phyloP scores from a whole-genome alignment of 2,113 vertebrate species.

The Bothrops jararaca region DNA sequence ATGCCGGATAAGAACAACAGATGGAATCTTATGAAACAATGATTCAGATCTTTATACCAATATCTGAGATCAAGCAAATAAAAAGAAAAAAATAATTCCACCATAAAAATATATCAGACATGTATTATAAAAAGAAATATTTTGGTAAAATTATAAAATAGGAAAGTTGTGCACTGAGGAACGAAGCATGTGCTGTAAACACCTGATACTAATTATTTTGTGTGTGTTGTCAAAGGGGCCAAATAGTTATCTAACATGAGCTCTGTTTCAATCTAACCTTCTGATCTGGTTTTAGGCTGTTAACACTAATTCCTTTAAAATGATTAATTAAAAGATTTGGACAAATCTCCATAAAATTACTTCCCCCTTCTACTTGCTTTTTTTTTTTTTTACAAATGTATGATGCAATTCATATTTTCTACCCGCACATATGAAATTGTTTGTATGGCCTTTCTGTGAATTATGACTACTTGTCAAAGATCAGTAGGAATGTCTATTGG shows the following conservation, averaged over 20 bases:
- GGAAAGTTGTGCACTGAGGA: slow-evolving; percentile 45
- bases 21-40: background rate
- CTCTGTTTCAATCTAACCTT: background rate
- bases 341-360: background rate
- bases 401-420: background rate
- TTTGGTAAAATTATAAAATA: slow-evolving; percentile 1
- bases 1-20: background rate
- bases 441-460: background rate
- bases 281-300: background rate
- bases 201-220: slow-evolving; percentile 47
- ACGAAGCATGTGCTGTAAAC: slow-evolving; percentile 42
- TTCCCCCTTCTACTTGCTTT: background rate
- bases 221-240: slow-evolving; percentile 42
- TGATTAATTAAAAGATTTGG: slow-evolving; percentile 2
- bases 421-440: background rate
- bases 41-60: slow-evolving; percentile 7
- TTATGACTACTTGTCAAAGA: background rate
- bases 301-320: background rate
- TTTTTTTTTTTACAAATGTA: background rate
- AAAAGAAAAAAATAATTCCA: slow-evolving; percentile 22
- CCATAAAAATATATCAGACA: background rate
- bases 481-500: background rate
- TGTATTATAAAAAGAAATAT: slow-evolving; percentile 23
- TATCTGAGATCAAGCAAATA: slow-evolving; percentile 36
- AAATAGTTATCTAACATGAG: slow-evolving; percentile 40